A percentile compares a stretch with the other conserved stretches of the same genome.
Evolutionary conservation across 2,888 invertebrate genomes (phyloP).

Genomic region (Thecocarcelia acutangulata): DNA sequence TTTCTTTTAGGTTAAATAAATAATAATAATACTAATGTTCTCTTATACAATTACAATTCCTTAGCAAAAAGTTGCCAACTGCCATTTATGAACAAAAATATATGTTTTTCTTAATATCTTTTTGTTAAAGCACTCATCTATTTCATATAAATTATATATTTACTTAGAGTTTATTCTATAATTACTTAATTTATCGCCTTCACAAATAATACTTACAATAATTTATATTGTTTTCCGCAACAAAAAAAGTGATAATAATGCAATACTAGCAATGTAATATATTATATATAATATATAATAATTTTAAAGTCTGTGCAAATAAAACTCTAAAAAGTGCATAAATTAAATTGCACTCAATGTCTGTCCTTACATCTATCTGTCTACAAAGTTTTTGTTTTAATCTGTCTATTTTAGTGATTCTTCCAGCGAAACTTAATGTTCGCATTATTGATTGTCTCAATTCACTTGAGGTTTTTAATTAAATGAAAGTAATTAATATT

Average conservation of each 20-base stretch:
- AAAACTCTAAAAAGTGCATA: conserved; percentile 21
- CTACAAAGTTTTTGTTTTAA: neutral
- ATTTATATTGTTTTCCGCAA: neutral
- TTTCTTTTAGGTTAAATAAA: too few species aligned
- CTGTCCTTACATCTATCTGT: neutral
- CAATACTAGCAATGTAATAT: too few species aligned
- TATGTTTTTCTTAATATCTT: too few species aligned
- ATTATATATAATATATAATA: too few species aligned
- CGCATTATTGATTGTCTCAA: conserved; percentile 26
- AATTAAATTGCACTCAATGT: conserved; percentile 13
- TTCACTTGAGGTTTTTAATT: conserved; percentile 41
- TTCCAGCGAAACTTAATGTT: conserved; percentile 11
- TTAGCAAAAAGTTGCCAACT: too few species aligned
- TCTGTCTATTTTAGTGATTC: conserved; percentile 2
- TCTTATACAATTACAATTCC: too few species aligned
- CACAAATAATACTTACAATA: neutral
- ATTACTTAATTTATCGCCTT: conserved; percentile 34
- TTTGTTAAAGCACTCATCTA: too few species aligned
- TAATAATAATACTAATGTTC: too few species aligned
- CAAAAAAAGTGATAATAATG: neutral
- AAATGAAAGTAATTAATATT: conserved; percentile 54
- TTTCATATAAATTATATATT: too few species aligned
- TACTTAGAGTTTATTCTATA: neutral
- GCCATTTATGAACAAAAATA: too few species aligned
- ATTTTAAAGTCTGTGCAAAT: neutral